These are phyloP conservation scores for Trissoscelio sp. DNA, from an alignment of 2,888 invertebrate species.

Conservation along the genomic window DNA sequence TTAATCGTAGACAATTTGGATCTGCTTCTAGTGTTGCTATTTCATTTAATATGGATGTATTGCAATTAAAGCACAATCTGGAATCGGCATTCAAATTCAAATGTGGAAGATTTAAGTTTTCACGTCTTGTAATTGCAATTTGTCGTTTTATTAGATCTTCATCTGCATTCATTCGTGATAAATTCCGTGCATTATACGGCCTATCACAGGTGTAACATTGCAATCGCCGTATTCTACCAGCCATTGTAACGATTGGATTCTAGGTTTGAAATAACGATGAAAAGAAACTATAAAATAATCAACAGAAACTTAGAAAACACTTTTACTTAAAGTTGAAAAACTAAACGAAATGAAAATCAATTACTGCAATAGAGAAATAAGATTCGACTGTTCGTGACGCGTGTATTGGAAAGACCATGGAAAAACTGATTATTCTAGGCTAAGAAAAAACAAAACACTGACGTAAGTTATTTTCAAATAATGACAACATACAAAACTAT, in stretches of 20 bases:
- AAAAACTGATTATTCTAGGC: background rate
- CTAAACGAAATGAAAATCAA: background rate
- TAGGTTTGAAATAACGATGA: background rate
- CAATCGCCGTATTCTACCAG: conserved; percentile 1
- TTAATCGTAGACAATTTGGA: conserved; percentile 46
- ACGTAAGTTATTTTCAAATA: background rate
- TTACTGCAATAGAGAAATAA: background rate
- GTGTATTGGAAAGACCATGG: background rate
- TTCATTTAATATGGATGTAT: conserved; percentile 22
- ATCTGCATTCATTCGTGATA: conserved; percentile 32
- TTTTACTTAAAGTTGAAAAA: background rate
- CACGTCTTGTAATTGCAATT: conserved; percentile 35
- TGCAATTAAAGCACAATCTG: conserved; percentile 47
- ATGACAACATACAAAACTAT: background rate
- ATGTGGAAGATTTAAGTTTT: conserved; percentile 4
- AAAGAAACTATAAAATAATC: too few relatives aligned
- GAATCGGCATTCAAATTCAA: conserved; percentile 15
- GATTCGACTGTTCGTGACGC: background rate
- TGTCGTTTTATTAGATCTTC: conserved; percentile 20
- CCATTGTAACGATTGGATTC: background rate
- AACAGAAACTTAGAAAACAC: background rate
- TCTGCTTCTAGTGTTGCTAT: conserved; percentile 20
- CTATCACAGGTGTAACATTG: conserved; percentile 16
- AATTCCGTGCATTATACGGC: background rate
- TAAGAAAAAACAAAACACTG: background rate